Percentiles rank a stretch among this genome's conserved stretches.
These are phyloP conservation scores for Deilephila elpenor DNA, from an alignment of 2,888 invertebrate species.

Conservation along the genomic window DNA sequence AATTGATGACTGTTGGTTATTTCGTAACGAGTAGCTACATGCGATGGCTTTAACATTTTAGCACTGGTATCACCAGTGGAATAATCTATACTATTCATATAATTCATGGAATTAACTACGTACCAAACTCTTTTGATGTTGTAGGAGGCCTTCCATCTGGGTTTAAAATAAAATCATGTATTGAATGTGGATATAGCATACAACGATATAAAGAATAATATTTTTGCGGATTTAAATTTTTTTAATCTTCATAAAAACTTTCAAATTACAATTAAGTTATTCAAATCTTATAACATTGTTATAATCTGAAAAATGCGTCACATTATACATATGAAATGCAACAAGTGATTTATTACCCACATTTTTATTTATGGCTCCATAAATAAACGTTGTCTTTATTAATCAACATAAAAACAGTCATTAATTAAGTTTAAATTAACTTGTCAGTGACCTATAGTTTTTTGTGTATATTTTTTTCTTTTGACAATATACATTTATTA, in stretches of 20 bases:
- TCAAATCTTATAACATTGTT: not conserved
- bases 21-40: no score
- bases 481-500: not conserved
- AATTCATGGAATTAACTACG: no score
- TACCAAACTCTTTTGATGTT: no score
- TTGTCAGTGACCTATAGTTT: slow-evolving; percentile 24
- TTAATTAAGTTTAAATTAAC: slow-evolving; percentile 24
- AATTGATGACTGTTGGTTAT: no score
- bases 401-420: slow-evolving; percentile 13
- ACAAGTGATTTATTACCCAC: not conserved
- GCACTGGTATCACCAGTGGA: no score
- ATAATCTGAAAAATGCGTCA: slow-evolving; percentile 1
- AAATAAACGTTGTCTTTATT: slow-evolving; percentile 13
- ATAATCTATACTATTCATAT: no score
- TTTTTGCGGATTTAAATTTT: not conserved
- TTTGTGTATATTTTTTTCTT: not conserved
- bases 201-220: no score
- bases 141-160: no score
- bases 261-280: not conserved
- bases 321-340: not conserved
- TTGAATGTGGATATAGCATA: no score
- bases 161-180: no score
- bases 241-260: not conserved
- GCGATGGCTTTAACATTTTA: no score
- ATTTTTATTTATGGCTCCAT: slow-evolving; percentile 11